phyloP scores from a whole-genome alignment of 1,140 invertebrate genomes.

The Polypedilum pembai region DNA sequence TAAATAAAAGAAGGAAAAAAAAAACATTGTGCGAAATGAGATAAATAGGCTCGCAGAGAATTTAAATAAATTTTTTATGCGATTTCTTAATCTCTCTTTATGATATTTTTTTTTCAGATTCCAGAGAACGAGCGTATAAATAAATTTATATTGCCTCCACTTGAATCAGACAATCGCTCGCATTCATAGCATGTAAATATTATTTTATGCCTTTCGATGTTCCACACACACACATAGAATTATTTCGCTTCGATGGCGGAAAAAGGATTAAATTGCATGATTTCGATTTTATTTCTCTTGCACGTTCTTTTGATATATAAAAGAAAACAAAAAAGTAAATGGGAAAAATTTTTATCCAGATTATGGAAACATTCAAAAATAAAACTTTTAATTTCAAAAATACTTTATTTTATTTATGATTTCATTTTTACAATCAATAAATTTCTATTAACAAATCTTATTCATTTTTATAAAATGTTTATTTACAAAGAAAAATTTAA shows the following conservation, averaged over 20 bases:
- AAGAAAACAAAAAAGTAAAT: no score
- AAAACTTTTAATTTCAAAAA: no score
- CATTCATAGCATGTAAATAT: conserved; percentile 10
- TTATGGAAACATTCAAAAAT: no score
- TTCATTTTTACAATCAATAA: no score
- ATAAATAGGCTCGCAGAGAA: conserved; percentile 24
- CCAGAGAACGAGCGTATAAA: background rate
- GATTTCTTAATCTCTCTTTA: conserved; percentile 18
- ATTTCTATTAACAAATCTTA: no score
- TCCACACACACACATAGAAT: background rate
- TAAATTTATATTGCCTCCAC: conserved; percentile 19
- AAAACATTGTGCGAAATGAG: background rate
- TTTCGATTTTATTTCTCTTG: conserved; percentile 20
- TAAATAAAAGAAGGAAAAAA: background rate
- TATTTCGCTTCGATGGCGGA: background rate
- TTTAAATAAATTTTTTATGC: conserved; percentile 27
- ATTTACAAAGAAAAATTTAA: no score
- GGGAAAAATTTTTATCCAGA: no score
- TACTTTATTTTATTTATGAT: no score
- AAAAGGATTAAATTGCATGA: conserved; percentile 27
- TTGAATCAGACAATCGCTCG: background rate
- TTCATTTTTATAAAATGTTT: no score
- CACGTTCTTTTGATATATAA: background rate
- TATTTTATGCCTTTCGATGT: conserved; percentile 8
- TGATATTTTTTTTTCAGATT: conserved; percentile 20